Evolutionary conservation across 2,113 vertebrate species (phyloP).

Genomic region (Daphoenositta chrysoptera): DNA sequence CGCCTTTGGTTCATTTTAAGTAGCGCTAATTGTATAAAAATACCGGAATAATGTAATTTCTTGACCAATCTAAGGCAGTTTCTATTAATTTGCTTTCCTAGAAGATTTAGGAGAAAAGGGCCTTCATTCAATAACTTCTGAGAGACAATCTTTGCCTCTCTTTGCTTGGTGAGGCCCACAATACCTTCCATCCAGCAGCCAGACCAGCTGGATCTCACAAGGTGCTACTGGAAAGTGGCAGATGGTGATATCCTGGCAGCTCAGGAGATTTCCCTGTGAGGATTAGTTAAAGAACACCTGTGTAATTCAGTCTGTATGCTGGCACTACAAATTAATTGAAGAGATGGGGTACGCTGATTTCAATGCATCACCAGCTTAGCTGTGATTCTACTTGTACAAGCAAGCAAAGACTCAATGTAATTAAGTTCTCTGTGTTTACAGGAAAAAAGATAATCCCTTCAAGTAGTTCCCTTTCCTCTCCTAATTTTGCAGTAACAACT

Average conservation of each 20-base stretch:
- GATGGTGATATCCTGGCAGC: background rate
- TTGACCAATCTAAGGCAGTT: background rate
- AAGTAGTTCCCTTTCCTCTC: background rate
- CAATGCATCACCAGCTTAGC: background rate
- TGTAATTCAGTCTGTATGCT: background rate
- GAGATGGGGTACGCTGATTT: background rate
- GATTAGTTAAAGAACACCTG: background rate
- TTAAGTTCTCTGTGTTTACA: background rate
- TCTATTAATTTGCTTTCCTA: background rate
- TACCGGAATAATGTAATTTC: background rate
- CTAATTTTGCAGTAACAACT: background rate
- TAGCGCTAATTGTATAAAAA: background rate
- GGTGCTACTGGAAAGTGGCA: background rate
- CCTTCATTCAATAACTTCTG: background rate
- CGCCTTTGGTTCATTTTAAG: background rate
- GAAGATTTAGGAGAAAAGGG: background rate
- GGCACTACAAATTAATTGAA: background rate
- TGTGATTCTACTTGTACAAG: background rate
- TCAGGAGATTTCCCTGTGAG: background rate
- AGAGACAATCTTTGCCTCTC: background rate
- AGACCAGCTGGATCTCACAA: background rate
- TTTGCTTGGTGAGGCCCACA: background rate
- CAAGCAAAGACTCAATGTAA: background rate
- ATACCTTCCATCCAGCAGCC: background rate
- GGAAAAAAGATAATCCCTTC: background rate